Percentiles rank a stretch among this genome's conserved stretches.
These are phyloP conservation scores for Neodiprion pinetum DNA, from an alignment of 1,140 invertebrate species.

Conservation along the genomic window DNA sequence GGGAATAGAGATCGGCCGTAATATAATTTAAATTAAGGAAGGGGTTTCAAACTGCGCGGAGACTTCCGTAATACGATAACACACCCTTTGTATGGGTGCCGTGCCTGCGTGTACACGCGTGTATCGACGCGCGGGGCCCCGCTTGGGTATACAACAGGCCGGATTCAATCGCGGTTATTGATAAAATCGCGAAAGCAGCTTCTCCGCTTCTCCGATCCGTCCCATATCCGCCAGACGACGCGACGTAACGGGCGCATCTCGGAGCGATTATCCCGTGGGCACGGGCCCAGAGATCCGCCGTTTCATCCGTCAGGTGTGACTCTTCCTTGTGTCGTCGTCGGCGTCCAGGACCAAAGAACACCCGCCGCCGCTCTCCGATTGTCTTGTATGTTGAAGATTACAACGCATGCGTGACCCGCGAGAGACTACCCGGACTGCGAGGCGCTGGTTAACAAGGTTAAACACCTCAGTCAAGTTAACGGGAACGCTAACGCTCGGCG, in stretches of 20 bases:
- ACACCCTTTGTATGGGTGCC: no score
- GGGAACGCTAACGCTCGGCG: conserved; percentile 61
- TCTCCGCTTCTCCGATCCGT: conserved; percentile 10
- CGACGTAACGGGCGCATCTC: background rate
- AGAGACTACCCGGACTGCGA: conserved; percentile 33
- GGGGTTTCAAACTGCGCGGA: conserved; percentile 21
- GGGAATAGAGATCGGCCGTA: conserved; percentile 60
- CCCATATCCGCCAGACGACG: background rate
- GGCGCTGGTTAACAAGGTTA: conserved; percentile 61
- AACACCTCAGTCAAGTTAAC: conserved; percentile 62
- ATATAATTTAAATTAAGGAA: conserved; percentile 62
- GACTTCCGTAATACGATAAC: background rate
- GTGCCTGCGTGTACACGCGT: no score
- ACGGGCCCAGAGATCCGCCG: conserved; percentile 46
- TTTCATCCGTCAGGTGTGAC: conserved; percentile 47
- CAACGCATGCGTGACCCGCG: conserved; percentile 9
- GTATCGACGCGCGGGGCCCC: no score
- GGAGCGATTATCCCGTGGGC: conserved; percentile 30
- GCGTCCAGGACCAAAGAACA: conserved; percentile 4
- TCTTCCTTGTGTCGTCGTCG: conserved; percentile 31
- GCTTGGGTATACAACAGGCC: no score
- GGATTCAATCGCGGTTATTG: no score
- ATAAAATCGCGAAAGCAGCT: background rate
- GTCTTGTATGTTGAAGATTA: conserved; percentile 12
- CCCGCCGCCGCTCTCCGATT: conserved; percentile 9